phyloP scores from a whole-genome alignment of 2,888 invertebrate genomes.

The Alviniconcha strummeri region DNA sequence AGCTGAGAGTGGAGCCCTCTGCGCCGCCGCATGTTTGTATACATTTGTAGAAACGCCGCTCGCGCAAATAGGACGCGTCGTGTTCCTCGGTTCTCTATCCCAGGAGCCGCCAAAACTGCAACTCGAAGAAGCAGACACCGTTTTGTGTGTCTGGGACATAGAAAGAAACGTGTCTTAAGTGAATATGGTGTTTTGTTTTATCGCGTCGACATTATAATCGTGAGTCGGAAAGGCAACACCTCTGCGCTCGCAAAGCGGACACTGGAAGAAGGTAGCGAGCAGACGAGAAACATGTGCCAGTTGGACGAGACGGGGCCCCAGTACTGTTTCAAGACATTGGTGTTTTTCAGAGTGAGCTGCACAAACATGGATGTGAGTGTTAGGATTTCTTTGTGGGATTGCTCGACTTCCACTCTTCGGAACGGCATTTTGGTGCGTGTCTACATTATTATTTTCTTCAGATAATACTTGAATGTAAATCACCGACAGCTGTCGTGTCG shows the following conservation, averaged over 20 bases:
- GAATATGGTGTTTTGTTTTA: conserved; percentile 12
- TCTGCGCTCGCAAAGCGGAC: conserved; percentile 25
- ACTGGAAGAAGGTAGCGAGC: conserved; percentile 27
- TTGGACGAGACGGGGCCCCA: conserved; percentile 22
- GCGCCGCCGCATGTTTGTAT: conserved; percentile 21
- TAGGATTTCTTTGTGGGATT: conserved; percentile 8
- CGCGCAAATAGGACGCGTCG: conserved; percentile 23
- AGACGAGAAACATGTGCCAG: conserved; percentile 30
- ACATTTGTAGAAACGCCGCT: conserved; percentile 26
- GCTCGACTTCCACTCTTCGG: neutral
- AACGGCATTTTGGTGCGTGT: neutral
- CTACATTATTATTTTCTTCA: conserved; percentile 10
- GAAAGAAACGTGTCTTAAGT: too few species aligned
- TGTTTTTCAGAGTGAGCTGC: conserved; percentile 11
- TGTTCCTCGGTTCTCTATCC: conserved; percentile 4
- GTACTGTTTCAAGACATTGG: conserved; percentile 2
- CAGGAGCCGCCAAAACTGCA: neutral
- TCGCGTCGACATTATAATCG: conserved; percentile 14
- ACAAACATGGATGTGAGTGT: conserved; percentile 20
- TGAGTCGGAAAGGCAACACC: conserved; percentile 25
- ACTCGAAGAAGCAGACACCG: too few species aligned
- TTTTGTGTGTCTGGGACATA: too few species aligned
- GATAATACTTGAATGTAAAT: conserved; percentile 24
- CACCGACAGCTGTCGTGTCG: conserved; percentile 26
- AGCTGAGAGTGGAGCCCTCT: conserved; percentile 26